phyloP scores from a whole-genome alignment of 2,797 vertebrate genomes.

The Sebastes nivosus region DNA sequence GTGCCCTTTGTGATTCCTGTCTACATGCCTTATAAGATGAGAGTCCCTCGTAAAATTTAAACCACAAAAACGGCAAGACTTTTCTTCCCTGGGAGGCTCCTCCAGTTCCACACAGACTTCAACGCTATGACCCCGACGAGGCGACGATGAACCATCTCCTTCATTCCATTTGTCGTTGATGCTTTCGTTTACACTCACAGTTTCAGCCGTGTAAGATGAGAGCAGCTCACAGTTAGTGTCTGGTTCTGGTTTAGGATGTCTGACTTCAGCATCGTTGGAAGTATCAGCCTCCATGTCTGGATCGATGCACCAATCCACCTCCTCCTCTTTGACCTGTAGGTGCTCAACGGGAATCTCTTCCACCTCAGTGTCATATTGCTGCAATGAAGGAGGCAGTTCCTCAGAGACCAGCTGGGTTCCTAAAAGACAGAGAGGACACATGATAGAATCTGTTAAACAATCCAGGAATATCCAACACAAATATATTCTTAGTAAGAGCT shows the following conservation, averaged over 20 bases:
- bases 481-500: no score
- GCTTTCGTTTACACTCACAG: not conserved
- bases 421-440: not conserved
- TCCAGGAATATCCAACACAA: not conserved
- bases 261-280: not conserved
- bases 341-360: not conserved
- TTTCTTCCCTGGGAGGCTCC: not conserved
- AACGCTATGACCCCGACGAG: not conserved
- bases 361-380: not conserved
- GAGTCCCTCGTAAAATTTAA: not conserved
- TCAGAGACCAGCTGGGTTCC: not conserved
- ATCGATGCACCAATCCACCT: conserved; percentile 15
- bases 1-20: not conserved
- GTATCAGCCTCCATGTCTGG: not conserved
- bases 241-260: not conserved
- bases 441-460: not conserved
- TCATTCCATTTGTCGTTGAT: not conserved
- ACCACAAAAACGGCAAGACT: not conserved
- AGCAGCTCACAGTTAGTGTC: not conserved
- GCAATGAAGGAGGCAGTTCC: not conserved
- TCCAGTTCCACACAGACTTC: not conserved
- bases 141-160: not conserved
- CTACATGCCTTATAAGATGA: conserved; percentile 6
- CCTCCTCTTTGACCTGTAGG: conserved; percentile 43
- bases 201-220: not conserved